These are phyloP conservation scores for Peucedramus taeniatus DNA, from an alignment of 2,113 vertebrate species.

Conservation along the genomic window DNA sequence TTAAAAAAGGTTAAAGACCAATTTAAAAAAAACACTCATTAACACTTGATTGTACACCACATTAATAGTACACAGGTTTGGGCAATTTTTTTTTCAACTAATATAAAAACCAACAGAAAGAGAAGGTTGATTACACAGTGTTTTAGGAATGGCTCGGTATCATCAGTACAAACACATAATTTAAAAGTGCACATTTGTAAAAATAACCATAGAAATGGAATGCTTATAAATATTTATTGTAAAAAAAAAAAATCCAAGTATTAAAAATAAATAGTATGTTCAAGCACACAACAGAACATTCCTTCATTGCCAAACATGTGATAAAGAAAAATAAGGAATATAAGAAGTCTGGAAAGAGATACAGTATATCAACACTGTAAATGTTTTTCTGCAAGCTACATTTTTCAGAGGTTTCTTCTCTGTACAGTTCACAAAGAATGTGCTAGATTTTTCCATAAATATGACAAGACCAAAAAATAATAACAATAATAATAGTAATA, in stretches of 20 bases:
- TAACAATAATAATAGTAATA: conserved; percentile 3
- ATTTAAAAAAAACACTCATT: not conserved
- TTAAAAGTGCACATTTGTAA: conserved; percentile 36
- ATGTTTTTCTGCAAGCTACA: conserved; percentile 21
- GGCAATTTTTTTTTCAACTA: not conserved
- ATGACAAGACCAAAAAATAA: conserved; percentile 53
- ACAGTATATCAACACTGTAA: not conserved
- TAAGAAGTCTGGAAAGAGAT: conserved; percentile 22
- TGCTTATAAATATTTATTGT: conserved; percentile 70
- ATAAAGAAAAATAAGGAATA: conserved; percentile 38
- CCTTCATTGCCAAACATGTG: conserved; percentile 37
- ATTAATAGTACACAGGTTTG: not conserved
- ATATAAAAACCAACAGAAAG: not conserved
- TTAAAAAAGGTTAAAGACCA: not conserved
- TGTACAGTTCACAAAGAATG: conserved; percentile 55
- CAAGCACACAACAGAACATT: conserved; percentile 32
- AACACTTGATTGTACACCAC: not conserved
- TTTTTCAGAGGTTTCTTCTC: conserved; percentile 50
- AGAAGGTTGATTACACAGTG: not conserved
- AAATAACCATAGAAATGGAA: conserved; percentile 35
- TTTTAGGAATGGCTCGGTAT: conserved; percentile 27
- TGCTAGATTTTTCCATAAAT: conserved; percentile 63
- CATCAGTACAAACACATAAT: not conserved
- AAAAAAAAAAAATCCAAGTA: conserved; percentile 52
- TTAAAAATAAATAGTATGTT: conserved; percentile 59